Evolutionary conservation across 1,140 invertebrate genomes (phyloP).

Genomic region (Drosophila subobscura): DNA sequence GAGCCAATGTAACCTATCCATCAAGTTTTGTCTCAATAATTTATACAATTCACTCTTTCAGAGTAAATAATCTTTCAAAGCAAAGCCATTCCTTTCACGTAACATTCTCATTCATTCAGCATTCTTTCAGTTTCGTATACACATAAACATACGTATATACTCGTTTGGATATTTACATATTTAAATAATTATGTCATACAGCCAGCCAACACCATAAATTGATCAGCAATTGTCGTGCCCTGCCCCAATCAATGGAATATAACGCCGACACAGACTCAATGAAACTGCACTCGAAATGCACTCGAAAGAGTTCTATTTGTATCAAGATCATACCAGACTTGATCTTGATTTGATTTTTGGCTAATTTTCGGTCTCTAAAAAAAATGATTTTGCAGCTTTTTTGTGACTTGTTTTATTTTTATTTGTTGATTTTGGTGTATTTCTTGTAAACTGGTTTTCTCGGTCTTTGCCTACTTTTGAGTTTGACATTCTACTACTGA

Average conservation of each 20-base stretch:
- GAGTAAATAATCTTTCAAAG: no score
- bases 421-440: slow-evolving; percentile 4
- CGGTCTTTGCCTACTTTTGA: slow-evolving; percentile 5
- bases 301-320: slow-evolving; percentile 36
- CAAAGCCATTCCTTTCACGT: no score
- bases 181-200: slow-evolving; percentile 41
- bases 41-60: no score
- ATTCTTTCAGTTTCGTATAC: no score
- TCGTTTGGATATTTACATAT: not conserved
- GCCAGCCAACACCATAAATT: slow-evolving; percentile 21
- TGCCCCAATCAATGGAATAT: slow-evolving; percentile 29
- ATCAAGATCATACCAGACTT: slow-evolving; percentile 37
- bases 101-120: no score
- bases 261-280: slow-evolving; percentile 38
- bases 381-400: slow-evolving; percentile 39
- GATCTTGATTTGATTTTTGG: slow-evolving; percentile 21
- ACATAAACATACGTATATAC: slow-evolving; percentile 1
- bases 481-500: slow-evolving; percentile 13
- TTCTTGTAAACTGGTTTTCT: slow-evolving; percentile 55
- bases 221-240: slow-evolving; percentile 13
- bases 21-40: no score
- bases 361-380: slow-evolving; percentile 37
- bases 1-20: no score
- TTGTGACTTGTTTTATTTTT: slow-evolving; percentile 15
- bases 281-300: slow-evolving; percentile 50